Conservation (phyloP, 2,797 vertebrate species). For the Tadarida brasiliensis region DNA sequence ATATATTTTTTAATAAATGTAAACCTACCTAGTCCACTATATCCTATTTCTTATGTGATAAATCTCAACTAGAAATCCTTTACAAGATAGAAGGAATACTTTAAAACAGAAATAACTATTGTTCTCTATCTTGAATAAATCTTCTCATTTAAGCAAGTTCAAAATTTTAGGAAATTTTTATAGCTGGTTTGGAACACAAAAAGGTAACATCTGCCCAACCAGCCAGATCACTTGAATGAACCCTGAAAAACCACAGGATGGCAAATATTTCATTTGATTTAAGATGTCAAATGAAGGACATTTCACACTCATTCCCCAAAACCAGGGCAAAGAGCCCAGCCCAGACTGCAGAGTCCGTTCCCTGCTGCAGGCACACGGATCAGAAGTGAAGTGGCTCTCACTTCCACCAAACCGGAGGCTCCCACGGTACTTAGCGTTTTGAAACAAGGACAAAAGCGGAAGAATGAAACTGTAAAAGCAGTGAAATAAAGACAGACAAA, state of each 20-base stretch:
- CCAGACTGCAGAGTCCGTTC: rapidly evolving
- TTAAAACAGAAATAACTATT: not conserved
- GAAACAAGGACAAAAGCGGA: not conserved
- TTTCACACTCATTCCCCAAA: not conserved
- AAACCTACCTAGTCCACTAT: not conserved
- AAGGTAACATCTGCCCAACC: not conserved
- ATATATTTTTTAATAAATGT: not conserved
- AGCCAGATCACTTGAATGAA: not conserved
- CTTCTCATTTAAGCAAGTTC: not conserved
- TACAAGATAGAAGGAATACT: not conserved
- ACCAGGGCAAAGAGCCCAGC: not conserved
- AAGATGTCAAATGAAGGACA: not conserved
- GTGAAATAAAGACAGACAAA: not conserved
- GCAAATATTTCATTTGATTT: not conserved
- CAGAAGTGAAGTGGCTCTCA: not conserved
- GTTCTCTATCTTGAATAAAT: not conserved
- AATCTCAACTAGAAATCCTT: not conserved
- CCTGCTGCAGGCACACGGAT: not conserved
- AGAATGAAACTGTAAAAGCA: not conserved
- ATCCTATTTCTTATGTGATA: not conserved
- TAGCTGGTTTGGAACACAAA: not conserved
- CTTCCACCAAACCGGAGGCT: not conserved
- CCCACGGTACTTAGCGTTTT: not conserved
- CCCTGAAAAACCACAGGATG: not conserved
- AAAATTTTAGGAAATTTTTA: not conserved